Conservation (phyloP, 2,888 invertebrate genomes). For the Meloe dianella region DNA sequence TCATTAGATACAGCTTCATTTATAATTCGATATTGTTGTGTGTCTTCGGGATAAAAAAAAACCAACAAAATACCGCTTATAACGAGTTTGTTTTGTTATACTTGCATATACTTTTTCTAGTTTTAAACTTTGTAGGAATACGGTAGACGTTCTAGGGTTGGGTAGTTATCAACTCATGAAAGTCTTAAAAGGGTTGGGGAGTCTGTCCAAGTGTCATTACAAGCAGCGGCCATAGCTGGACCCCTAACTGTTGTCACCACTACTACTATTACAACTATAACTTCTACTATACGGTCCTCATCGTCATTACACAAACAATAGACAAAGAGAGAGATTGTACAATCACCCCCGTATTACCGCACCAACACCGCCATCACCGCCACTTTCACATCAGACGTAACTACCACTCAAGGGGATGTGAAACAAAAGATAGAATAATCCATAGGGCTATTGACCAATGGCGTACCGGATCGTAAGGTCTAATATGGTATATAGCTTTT, state of each 20-base stretch:
- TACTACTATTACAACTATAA: conserved; percentile 31
- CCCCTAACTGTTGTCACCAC: conserved; percentile 45
- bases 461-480: conserved; percentile 46
- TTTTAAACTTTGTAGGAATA: not conserved
- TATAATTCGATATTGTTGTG: too few relatives aligned
- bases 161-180: conserved; percentile 41
- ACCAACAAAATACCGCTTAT: not conserved
- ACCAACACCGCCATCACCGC: conserved; percentile 39
- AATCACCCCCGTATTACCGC: not conserved
- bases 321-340: not conserved
- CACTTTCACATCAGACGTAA: conserved; percentile 31
- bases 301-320: conserved; percentile 2
- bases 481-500: conserved; percentile 28
- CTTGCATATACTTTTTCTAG: too few relatives aligned
- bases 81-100: not conserved
- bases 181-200: conserved; percentile 41
- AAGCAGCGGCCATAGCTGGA: conserved; percentile 59
- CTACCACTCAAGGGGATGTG: conserved; percentile 48
- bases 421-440: conserved; percentile 62
- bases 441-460: conserved; percentile 60
- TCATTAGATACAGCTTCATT: too few relatives aligned
- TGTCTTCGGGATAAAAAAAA: not conserved
- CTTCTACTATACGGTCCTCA: conserved; percentile 23
- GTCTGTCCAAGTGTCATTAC: conserved; percentile 59
- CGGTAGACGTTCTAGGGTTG: conserved; percentile 38